Evolutionary conservation across 2,888 invertebrate genomes (phyloP), one percentile per base, ranked within the genome.

Genomic region (Idaea aversata): DNA sequence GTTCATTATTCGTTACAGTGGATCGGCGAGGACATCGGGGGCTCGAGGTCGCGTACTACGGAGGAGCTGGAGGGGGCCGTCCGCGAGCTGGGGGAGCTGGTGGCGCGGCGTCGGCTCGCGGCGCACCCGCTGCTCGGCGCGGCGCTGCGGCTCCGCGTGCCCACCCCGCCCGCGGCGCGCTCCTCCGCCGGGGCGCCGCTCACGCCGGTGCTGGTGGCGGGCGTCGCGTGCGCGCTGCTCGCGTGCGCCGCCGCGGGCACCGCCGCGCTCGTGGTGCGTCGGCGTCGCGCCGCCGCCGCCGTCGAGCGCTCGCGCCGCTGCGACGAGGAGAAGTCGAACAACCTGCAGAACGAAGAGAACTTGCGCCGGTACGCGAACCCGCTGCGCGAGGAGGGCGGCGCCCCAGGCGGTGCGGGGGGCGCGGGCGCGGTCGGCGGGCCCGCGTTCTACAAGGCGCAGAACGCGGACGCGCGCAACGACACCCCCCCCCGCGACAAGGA

Each of bases 291-390:
- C 15, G 81, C 80, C 60, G 79, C 92, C 67, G 95, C 94, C 80
- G 94, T 92, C 67, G 94, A 94, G 85, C 95, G 94, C 72, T 88
- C 94, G 74, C 89, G 92, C 58, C 94, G 95, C 78, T 95, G 96
- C 80, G 96, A 97, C 81, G 97, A 97, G 81, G 97, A 97, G 81
- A 97, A 97, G 85, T 97, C 97, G 4, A 98, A 98, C 87, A 98
- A 98, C 87, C 88, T 97, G 67, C 98, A 98, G 88, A 98, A 97
- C 86, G 97, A 97, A 83, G 98, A 98, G 87, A 98, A 97, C 84
- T 93, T 98, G 67, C 94, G 97, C 64, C 94, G 97, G 72, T 97
- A 96, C 87, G 95, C 96, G 61, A 97, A 97, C 88, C 96, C 97
- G 5, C 89, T 97, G 67, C 96, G 96, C 80, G 95, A 94, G 70